A percentile compares a stretch with the other conserved stretches of the same genome.
Conservation (phyloP, 1,140 invertebrate species). For the Drosophila bifasciata region DNA sequence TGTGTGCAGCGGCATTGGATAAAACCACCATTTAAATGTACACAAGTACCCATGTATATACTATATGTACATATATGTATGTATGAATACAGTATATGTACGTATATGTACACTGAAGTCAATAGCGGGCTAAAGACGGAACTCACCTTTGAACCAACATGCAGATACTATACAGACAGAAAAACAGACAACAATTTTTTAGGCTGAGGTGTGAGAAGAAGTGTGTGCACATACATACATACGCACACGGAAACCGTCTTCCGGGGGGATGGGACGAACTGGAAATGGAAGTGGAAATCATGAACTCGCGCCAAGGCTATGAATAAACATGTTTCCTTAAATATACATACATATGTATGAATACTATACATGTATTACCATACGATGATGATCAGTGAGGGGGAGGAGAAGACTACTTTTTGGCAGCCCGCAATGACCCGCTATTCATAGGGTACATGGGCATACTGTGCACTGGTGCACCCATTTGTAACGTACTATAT, state of each 20-base stretch:
- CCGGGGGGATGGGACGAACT: conserved; percentile 1
- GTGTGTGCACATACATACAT: conserved; percentile 51
- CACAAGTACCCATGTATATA: neutral
- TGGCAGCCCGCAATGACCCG: conserved; percentile 22
- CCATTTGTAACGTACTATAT: no score
- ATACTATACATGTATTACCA: neutral
- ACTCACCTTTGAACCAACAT: no score
- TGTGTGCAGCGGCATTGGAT: conserved; percentile 51
- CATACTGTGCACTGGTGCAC: no score
- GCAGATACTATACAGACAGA: neutral
- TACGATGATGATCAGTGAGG: conserved; percentile 1
- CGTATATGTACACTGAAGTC: conserved; percentile 1
- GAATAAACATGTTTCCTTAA: conserved; percentile 36
- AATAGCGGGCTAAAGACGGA: no score
- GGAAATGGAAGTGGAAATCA: conserved; percentile 25
- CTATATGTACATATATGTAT: conserved; percentile 7
- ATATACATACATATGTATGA: neutral
- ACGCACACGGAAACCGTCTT: conserved; percentile 22
- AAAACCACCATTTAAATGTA: conserved; percentile 29
- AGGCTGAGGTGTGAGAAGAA: conserved; percentile 11
- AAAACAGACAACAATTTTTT: no score
- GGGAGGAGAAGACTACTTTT: conserved; percentile 15
- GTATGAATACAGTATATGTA: neutral
- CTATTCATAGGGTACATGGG: conserved; percentile 4
- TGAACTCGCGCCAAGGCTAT: conserved; percentile 25